Evolutionary conservation across 2,113 vertebrate genomes (phyloP).

Genomic region (Saguinus midas): DNA sequence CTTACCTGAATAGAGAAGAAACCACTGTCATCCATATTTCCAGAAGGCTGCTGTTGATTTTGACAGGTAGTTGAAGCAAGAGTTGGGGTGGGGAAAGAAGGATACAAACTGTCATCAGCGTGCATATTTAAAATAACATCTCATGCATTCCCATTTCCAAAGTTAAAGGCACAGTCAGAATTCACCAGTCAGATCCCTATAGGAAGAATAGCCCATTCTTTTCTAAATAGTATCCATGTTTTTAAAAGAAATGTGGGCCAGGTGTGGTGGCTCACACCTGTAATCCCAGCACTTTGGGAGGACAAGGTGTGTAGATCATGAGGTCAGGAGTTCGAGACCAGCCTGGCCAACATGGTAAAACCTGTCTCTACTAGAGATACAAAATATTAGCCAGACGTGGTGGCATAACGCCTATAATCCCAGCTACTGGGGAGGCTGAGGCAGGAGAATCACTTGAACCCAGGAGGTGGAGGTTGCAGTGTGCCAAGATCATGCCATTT

Average conservation of each 20-base stretch:
- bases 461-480: no score
- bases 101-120: slow-evolving; percentile 45
- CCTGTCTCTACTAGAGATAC: no score
- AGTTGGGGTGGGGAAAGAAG: not conserved
- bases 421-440: no score
- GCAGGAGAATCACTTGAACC: no score
- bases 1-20: slow-evolving; percentile 99
- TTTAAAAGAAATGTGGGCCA: not conserved
- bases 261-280: no score
- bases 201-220: not conserved
- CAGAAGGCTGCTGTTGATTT: slow-evolving; percentile 93
- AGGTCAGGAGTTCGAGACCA: no score
- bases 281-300: no score
- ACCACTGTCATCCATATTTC: slow-evolving; percentile 99
- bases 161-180: not conserved
- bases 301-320: no score
- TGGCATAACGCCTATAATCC: no score
- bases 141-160: not conserved
- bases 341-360: no score
- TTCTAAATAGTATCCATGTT: not conserved
- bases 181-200: slow-evolving; percentile 32
- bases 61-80: not conserved
- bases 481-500: no score
- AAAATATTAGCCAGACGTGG: no score
- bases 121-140: slow-evolving; percentile 18